Base-by-base conservation (phyloP, 2,888 invertebrate species). In the Nezara viridula region DNA sequence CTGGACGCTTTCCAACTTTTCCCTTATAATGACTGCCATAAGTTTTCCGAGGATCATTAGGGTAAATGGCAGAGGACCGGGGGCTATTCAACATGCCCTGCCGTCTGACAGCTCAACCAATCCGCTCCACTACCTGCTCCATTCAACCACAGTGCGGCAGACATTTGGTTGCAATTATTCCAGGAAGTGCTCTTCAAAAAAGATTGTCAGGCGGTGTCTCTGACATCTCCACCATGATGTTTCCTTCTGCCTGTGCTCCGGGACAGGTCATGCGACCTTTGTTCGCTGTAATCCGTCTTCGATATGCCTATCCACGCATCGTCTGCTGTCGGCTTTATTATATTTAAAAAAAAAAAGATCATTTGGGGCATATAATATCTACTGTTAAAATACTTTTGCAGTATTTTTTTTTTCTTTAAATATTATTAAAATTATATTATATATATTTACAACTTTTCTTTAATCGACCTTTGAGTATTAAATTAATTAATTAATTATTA, bases 161-260 rank as follows among this genome's bases (percentile, higher is more conserved):
- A 73, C 66, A 73, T 73, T 73, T 73, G 66, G 66, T 73, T 73
- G 32, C 66, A 73, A 73, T 73, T 73, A 73, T 73, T 73, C 66
- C 66, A 37, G 66, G 66, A 73, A 73, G 66, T 73, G 32, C 66
- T 37, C 66, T 73, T 37, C 32, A 32, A 37, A 7, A n/a, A n/a
- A n/a, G n/a, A n/a, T n/a, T n/a, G 21, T 2, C 14, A 16, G 66
- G 66, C 66, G 60, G 60, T 27, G 60, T 16, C 66, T 73, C 9
- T 73, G 66, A 73, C 66, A 73, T 73, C 32, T 21, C 16, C 66
- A 7, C 7, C 19, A 2, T 37, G 19, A 19, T 73, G 19, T 37
- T 73, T 37, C 21, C 19, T 37, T 37, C 60, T 27, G 7, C 5
- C 24, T 2, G 19, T 21, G 4, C 9, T 0, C 1, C 4, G 55